Evolutionary conservation across 2,888 invertebrate genomes (phyloP), one percentile per base, ranked within the genome.

Genomic region (Plemyria rubiginata): DNA sequence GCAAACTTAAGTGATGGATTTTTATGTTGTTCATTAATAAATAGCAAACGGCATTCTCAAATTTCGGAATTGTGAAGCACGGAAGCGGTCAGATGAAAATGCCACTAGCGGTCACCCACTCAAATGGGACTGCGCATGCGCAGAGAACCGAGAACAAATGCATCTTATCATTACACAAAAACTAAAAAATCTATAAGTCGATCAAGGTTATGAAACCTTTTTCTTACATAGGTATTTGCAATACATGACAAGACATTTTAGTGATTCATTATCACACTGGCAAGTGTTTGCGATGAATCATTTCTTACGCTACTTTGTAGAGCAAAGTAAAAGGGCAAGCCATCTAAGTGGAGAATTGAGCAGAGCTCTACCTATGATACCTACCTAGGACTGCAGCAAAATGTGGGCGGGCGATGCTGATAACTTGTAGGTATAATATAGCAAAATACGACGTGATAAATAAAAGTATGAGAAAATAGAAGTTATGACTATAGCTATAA

Each of bases 221-320:
- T 13, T 41, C 22, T 22, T 16, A 46, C n/a, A 55, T 56, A 22
- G 40, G 16, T 12, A 22, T 46, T 58, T 29, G 41, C 38, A 54
- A 54, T 48, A 40, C 45, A 50, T 54, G 62, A 54, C 58, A 59
- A 63, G 16, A 38, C 15, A 28, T 46, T 41, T 43, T 55, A 13
- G 46, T 64, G 65, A 65, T 60, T 65, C 60, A 65, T n/a, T 48
- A 46, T 65, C 60, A 65, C 41, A 46, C 28, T 54, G 38, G 53
- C 50, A 54, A 50, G 36, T 40, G 52, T 45, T 49, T 13, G 40
- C 29, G 40, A 43, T 60, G 65, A 65, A 13, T 65, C 65, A 65
- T 56, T 28, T 51, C 45, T 50, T 58, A n/a, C 56, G 45, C 36
- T 45, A 56, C 49, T 50, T 29, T 50, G 53, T 59, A 54, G 55